Conservation (phyloP, 2,888 invertebrate species). For the Pseudolycoriella hygida region DNA sequence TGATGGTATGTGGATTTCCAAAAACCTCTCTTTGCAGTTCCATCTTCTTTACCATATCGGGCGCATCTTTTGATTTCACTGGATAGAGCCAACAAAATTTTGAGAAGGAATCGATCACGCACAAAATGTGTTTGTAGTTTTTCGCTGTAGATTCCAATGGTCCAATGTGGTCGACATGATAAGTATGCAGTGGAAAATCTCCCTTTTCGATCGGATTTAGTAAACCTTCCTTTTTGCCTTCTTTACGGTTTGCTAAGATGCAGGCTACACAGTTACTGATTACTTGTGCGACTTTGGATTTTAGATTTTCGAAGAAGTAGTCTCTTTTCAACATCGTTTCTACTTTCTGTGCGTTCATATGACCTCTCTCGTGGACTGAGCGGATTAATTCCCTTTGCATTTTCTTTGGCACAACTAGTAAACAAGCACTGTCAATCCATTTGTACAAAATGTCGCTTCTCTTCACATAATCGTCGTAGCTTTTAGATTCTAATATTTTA, state of each 20-base stretch:
- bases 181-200: too few species aligned
- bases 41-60: slow-evolving; percentile 3
- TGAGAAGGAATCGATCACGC: slow-evolving; percentile 6
- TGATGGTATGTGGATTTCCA: slow-evolving; percentile 5
- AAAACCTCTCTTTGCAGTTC: not conserved
- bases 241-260: not conserved
- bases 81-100: slow-evolving; percentile 6
- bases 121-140: slow-evolving; percentile 6
- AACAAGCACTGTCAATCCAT: not conserved
- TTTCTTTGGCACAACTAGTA: not conserved
- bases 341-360: not conserved
- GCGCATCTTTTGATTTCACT: slow-evolving; percentile 1
- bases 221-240: slow-evolving; percentile 4
- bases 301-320: too few species aligned
- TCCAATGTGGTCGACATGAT: slow-evolving; percentile 7
- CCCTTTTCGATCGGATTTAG: slow-evolving; percentile 5
- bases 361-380: not conserved
- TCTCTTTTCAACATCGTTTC: too few species aligned
- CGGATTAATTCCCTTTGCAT: not conserved
- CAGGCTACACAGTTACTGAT: not conserved
- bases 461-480: not conserved
- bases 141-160: slow-evolving; percentile 1
- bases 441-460: not conserved
- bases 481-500: too few species aligned
- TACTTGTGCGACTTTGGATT: too few species aligned